phyloP scores from a whole-genome alignment of 2,113 vertebrate genomes.

The Nannobrachium achirus region DNA sequence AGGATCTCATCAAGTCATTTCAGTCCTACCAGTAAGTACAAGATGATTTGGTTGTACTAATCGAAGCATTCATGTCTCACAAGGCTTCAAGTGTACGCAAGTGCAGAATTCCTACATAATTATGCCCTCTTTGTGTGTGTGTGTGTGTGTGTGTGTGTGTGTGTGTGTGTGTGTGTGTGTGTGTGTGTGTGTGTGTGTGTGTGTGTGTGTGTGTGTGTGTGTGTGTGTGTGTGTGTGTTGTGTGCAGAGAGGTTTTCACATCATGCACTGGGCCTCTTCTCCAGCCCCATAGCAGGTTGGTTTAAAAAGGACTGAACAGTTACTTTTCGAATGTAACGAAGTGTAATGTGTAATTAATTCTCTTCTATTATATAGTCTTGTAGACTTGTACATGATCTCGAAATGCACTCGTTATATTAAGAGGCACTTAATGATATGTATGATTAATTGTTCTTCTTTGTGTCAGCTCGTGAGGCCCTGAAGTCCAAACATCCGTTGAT shows the following conservation, averaged over 20 bases:
- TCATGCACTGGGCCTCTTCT: slow-evolving; percentile 94
- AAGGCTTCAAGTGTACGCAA: too few species aligned
- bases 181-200: slow-evolving; percentile 16
- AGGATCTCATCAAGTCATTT: slow-evolving; percentile 92
- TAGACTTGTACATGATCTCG: not conserved
- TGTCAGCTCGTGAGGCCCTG: slow-evolving; percentile 89
- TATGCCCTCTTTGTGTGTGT: too few species aligned
- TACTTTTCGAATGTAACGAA: too few species aligned
- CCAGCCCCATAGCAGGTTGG: slow-evolving; percentile 92
- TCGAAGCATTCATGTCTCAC: too few species aligned
- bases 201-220: not conserved
- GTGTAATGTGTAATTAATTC: too few species aligned
- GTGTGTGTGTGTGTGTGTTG: slow-evolving; percentile 4
- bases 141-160: too few species aligned
- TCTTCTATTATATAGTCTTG: not conserved
- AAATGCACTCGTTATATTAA: not conserved
- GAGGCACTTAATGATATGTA: not conserved
- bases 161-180: too few species aligned
- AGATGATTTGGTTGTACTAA: too few species aligned
- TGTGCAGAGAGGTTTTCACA: slow-evolving; percentile 95
- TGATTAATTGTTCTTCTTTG: slow-evolving; percentile 3
- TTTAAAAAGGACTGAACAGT: not conserved
- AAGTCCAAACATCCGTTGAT: slow-evolving; percentile 88
- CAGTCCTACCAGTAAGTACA: slow-evolving; percentile 90
- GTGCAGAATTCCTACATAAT: too few species aligned